phyloP scores from a whole-genome alignment of 1,140 invertebrate genomes.

The Teleogryllus occipitalis region DNA sequence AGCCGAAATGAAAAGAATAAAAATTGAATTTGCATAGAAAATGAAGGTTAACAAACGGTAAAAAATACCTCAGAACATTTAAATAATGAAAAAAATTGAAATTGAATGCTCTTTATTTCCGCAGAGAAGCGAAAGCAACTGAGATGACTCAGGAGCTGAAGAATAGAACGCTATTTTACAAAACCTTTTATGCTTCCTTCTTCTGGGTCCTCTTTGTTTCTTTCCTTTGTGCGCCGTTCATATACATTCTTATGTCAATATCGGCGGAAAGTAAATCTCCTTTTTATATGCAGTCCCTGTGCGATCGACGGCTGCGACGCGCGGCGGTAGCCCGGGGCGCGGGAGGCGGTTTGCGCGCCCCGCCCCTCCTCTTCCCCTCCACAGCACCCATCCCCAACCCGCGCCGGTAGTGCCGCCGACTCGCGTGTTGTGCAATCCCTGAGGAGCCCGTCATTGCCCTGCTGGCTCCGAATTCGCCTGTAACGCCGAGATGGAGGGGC shows the following conservation, averaged over 20 bases:
- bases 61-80: constrained; percentile 19
- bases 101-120: constrained; percentile 25
- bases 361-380: no score
- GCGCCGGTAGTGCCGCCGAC: no score
- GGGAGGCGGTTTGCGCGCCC: no score
- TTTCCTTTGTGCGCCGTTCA: neutral
- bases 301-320: neutral
- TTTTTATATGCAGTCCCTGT: constrained; percentile 13
- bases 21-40: constrained; percentile 21
- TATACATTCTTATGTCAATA: constrained; percentile 14
- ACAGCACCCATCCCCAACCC: no score
- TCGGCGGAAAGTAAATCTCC: constrained; percentile 10
- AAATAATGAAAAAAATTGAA: constrained; percentile 26
- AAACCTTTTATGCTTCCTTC: neutral
- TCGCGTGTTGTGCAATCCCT: no score
- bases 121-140: neutral
- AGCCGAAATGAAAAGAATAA: constrained; percentile 12
- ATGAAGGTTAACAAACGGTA: constrained; percentile 12
- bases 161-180: constrained; percentile 9
- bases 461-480: no score
- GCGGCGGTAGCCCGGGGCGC: neutral
- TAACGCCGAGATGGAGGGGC: no score
- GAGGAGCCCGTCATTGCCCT: no score
- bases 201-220: constrained; percentile 1
- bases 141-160: constrained; percentile 4